Conservation (phyloP, 2,797 vertebrate genomes). For the Martes flavigula region DNA sequence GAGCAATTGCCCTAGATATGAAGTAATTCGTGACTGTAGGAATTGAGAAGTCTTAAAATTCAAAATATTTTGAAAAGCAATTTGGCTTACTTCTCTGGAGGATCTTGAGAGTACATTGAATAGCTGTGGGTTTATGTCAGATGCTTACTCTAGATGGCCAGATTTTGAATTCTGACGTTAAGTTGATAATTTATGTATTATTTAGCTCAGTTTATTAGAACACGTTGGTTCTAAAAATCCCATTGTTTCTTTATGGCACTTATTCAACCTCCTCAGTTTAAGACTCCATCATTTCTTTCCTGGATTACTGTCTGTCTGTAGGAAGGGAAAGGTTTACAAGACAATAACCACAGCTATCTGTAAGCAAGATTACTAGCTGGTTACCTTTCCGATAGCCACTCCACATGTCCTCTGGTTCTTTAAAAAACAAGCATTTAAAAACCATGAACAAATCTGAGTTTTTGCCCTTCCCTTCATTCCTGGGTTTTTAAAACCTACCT, state of each 20-base stretch:
- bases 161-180: slow-evolving; percentile 19
- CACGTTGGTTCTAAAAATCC: neutral
- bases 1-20: neutral
- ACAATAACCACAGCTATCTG: neutral
- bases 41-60: neutral
- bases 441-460: neutral
- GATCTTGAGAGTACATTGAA: neutral
- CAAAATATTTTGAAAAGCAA: slow-evolving; percentile 16
- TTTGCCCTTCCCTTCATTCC: neutral
- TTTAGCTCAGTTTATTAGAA: slow-evolving; percentile 12
- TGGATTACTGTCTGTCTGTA: neutral
- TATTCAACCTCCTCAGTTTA: neutral
- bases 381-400: neutral
- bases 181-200: neutral
- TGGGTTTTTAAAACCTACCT: neutral
- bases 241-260: neutral
- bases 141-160: neutral
- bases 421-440: neutral
- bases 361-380: neutral
- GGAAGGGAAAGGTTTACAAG: neutral
- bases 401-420: neutral
- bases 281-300: neutral
- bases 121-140: neutral
- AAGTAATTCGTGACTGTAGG: neutral
- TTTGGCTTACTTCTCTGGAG: neutral